Conservation (phyloP, 2,797 vertebrate species). For the Anguilla obscura region DNA sequence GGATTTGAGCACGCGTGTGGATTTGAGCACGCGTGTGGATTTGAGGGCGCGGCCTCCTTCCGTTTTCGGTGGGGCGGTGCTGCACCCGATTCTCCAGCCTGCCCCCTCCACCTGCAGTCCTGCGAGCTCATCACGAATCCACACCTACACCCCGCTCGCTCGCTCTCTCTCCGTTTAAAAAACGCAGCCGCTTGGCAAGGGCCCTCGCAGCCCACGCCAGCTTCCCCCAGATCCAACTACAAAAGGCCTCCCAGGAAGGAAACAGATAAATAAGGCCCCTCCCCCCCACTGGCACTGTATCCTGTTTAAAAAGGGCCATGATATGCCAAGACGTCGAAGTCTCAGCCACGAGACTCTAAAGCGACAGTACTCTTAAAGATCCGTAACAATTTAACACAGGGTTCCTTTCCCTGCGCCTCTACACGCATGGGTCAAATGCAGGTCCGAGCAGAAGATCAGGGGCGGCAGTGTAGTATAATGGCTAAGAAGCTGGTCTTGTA, state of each 20-base stretch:
- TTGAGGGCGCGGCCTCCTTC: background rate
- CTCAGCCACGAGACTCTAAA: background rate
- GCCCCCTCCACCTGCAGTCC: slow-evolving; percentile 28
- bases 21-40: too few relatives aligned
- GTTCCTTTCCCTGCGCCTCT: slow-evolving; percentile 1
- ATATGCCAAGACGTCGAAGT: background rate
- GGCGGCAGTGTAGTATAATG: too few relatives aligned
- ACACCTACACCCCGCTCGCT: slow-evolving; percentile 48
- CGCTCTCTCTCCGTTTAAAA: slow-evolving; percentile 39
- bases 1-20: too few relatives aligned
- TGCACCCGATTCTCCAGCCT: background rate
- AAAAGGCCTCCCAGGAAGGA: background rate
- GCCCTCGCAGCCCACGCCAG: slow-evolving; percentile 48
- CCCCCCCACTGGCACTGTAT: background rate
- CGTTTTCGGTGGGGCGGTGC: too few relatives aligned
- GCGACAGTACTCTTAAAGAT: background rate
- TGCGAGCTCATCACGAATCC: slow-evolving; percentile 45
- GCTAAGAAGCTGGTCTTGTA: too few relatives aligned
- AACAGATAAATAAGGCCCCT: background rate
- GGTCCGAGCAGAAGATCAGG: background rate
- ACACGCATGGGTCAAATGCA: background rate
- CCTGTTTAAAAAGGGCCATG: slow-evolving; percentile 13
- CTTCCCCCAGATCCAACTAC: slow-evolving; percentile 42
- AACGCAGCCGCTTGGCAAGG: slow-evolving; percentile 37
- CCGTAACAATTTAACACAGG: background rate